Evolutionary conservation across 2,797 vertebrate genomes (phyloP), one percentile per base, ranked within the genome.

Genomic region (Nannoperca australis): DNA sequence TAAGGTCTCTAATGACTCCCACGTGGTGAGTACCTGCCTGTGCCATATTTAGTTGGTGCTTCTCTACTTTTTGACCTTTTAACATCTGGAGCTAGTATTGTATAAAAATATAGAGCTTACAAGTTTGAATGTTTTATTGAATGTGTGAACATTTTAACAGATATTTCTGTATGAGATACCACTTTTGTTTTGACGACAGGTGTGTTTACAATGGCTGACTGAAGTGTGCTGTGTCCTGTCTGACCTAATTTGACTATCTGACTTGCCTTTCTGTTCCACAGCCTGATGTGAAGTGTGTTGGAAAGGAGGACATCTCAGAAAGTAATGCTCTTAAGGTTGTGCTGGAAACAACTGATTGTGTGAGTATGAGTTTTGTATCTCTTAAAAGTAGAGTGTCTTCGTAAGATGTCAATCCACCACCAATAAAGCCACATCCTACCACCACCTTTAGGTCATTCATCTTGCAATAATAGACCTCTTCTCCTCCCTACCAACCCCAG

Each of bases 231-330:
- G 4, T 70, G 22, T 42, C 42, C 6, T 32, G 38, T 12, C 47
- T 60, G 56, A 50, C 55, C 53, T 45, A 6, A 0, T 53, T n/a
- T 73, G 45, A 54, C 27, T 49, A 17, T 69, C 45, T 73, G 49
- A 65, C 55, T 4, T 50, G 22, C 17, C 17, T 42, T 34, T 40
- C 38, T 79, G 53, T 86, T 69, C 73, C 49, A 9, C 85, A 93
- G 92, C 73, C 77, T 5, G 0, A 3, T 0, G 79, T 93, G 50
- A 10, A 6, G n/a, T 94, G 93, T 61, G 90, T 93, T 32, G 49
- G 27, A 4, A 58, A 88, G 44, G 83, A 83, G 0, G 77, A 66
- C 0, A 69, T 92, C 45, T 13, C 40, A 1, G 59, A 88, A 24
- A 64, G 13, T 3, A 24, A 6, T 0, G 67, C 62, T 1, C 47